Evolutionary conservation across 2,797 vertebrate genomes (phyloP), one percentile per base, ranked within the genome.

Genomic region (Distichodus sexfasciatus): DNA sequence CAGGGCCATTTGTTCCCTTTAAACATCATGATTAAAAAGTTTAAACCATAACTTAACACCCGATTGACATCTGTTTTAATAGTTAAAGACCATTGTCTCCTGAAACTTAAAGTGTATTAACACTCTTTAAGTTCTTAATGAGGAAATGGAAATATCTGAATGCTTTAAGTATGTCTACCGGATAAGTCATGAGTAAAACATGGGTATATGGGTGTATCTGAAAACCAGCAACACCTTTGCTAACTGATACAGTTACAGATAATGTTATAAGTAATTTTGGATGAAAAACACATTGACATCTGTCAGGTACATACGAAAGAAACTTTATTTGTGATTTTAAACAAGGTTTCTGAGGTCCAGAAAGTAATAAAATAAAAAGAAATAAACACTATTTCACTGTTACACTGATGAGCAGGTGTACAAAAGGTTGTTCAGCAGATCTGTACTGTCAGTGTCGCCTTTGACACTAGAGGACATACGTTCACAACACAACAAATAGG

Each of bases 401-500:
- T 90, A 90, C 95, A 97, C 92, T 92, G 92, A 93, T 93, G 79
- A 90, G 84, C 85, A 89, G 87, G 88, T 91, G 91, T 96, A 97
- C 96, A 95, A 96, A 88, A 87, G 83, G 82, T 81, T 88, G 92
- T 86, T 90, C 77, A 90, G 94, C 86, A 91, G 92, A 91, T 88
- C 89, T 93, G 84, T 82, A 88, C 86, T 77, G 79, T 93, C 93
- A 95, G 92, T 85, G 86, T 91, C 87, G 89, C 88, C 82, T 88
- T 88, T 5, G 91, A 92, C 86, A 84, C 77, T 83, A 81, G 77
- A 77, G 40, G 89, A 92, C 89, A 90, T 91, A 94, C 94, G 96
- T 95, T 96, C 94, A 98, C 94, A 93, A 91, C 94, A 98, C 93
- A 96, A n/a, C 94, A 94, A 96, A 94, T 95, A 97, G 92, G 94